Conservation (phyloP, 1,140 invertebrate genomes). For the Chrysopa pallens region DNA sequence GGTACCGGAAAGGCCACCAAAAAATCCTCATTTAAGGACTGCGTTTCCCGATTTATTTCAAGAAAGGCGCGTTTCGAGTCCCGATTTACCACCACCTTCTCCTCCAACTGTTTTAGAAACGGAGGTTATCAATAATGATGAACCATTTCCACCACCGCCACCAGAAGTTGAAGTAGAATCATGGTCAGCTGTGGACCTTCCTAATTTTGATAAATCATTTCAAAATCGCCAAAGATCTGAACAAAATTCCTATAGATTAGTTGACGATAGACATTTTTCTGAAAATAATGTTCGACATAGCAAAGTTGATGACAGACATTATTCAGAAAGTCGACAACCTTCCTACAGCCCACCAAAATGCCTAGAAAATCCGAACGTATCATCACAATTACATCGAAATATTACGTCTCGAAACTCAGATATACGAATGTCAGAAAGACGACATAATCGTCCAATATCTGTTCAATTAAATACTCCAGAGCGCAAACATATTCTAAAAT, state of each 20-base stretch:
- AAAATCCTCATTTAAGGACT: constrained; percentile 51
- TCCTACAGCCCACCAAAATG: background rate
- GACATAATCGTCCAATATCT: background rate
- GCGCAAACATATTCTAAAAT: background rate
- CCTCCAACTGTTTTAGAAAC: constrained; percentile 38
- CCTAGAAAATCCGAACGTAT: background rate
- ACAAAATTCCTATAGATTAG: background rate
- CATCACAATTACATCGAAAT: background rate
- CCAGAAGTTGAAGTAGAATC: constrained; percentile 27
- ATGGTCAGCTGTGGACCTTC: constrained; percentile 10
- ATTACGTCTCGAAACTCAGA: background rate
- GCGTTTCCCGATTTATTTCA: constrained; percentile 24
- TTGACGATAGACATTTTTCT: background rate
- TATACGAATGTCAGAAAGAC: background rate
- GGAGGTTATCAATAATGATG: constrained; percentile 41
- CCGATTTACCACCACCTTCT: constrained; percentile 52
- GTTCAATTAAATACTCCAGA: background rate
- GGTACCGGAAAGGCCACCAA: constrained; percentile 48
- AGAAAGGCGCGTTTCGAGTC: constrained; percentile 40
- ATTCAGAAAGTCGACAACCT: background rate
- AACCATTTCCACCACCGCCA: constrained; percentile 55
- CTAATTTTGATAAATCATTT: constrained; percentile 2
- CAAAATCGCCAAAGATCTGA: background rate
- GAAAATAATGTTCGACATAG: background rate
- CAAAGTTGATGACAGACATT: background rate